phyloP scores from a whole-genome alignment of 2,888 invertebrate genomes.

The Drosophila limbata region DNA sequence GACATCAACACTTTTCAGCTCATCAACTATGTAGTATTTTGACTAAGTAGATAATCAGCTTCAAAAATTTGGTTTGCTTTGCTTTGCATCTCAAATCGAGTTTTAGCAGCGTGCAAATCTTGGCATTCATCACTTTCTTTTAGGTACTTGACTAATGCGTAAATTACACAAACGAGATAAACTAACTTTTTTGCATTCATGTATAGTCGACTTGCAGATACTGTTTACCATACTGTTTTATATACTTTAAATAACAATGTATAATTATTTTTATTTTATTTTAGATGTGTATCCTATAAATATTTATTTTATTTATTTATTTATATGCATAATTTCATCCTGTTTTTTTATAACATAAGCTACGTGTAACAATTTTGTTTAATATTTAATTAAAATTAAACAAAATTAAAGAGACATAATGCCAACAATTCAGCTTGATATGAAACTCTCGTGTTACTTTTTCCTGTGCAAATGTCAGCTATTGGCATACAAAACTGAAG shows the following conservation, averaged over 20 bases:
- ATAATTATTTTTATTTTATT: not conserved
- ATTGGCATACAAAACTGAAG: constrained; percentile 70
- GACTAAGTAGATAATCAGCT: constrained; percentile 55
- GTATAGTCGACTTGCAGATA: constrained; percentile 22
- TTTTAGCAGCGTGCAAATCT: constrained; percentile 68
- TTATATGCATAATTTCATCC: not conserved
- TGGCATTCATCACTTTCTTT: constrained; percentile 68
- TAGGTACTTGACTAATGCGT: constrained; percentile 74
- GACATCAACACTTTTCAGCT: constrained; percentile 36
- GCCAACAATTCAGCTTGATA: constrained; percentile 40
- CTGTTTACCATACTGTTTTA: not conserved
- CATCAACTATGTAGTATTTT: constrained; percentile 43
- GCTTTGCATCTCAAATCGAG: constrained; percentile 63
- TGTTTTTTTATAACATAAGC: not conserved
- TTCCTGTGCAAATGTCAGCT: constrained; percentile 44
- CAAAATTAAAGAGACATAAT: constrained; percentile 60
- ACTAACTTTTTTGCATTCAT: not conserved
- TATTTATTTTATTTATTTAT: not conserved
- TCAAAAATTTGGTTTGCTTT: constrained; percentile 49
- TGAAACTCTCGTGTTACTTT: constrained; percentile 54
- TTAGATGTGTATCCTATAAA: not conserved
- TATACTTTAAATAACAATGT: no score
- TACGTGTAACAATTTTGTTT: constrained; percentile 31
- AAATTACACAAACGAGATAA: constrained; percentile 60
- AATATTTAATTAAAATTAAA: constrained; percentile 38